Evolutionary conservation across 2,888 invertebrate species (phyloP).

Genomic region (Hirtodrosophila histrioides): DNA sequence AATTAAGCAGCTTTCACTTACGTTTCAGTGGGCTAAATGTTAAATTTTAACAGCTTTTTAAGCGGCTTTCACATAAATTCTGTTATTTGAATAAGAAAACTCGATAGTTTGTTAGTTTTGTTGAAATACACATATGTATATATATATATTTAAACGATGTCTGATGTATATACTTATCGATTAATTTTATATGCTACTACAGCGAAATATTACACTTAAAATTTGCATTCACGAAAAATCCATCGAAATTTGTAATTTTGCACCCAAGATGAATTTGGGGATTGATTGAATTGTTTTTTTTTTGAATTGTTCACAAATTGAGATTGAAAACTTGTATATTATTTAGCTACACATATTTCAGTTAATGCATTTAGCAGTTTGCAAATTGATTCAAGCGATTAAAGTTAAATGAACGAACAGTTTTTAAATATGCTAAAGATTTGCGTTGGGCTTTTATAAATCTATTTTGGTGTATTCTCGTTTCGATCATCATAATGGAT

Average conservation of each 20-base stretch:
- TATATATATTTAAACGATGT: conserved; percentile 68
- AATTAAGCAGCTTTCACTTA: too few species aligned
- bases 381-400: conserved; percentile 48
- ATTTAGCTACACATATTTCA: conserved; percentile 30
- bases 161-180: conserved; percentile 56
- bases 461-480: conserved; percentile 37
- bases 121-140: conserved; percentile 59
- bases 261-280: conserved; percentile 25
- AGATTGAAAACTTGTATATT: conserved; percentile 1
- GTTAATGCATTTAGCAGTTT: conserved; percentile 4
- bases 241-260: conserved; percentile 37
- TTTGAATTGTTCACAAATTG: conserved; percentile 44
- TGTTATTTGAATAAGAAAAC: conserved; percentile 5
- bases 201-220: conserved; percentile 68
- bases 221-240: conserved; percentile 50
- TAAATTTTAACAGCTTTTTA: background rate
- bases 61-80: too few species aligned
- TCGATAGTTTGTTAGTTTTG: conserved; percentile 16
- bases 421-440: conserved; percentile 41
- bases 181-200: conserved; percentile 59
- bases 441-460: conserved; percentile 25
- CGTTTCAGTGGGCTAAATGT: too few species aligned
- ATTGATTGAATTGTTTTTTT: conserved; percentile 20
- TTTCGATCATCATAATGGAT: conserved; percentile 15
- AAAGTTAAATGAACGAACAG: conserved; percentile 49